Evolutionary conservation across 2,888 invertebrate genomes (phyloP).

Genomic region (Campoletis raptor): DNA sequence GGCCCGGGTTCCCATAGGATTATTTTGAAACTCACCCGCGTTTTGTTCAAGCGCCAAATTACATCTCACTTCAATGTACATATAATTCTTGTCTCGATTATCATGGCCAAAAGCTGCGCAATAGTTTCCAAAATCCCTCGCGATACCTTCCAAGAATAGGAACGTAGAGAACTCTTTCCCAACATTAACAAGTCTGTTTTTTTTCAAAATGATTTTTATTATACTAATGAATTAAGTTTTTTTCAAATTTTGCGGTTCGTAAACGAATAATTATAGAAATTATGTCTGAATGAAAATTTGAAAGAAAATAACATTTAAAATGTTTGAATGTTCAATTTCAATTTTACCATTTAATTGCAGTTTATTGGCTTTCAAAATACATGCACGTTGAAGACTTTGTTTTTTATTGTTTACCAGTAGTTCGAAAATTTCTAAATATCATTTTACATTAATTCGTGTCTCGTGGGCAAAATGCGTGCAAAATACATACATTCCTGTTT

Average conservation of each 20-base stretch:
- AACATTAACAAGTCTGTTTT: background rate
- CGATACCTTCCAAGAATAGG: conserved; percentile 50
- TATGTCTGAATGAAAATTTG: background rate
- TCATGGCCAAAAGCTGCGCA: conserved; percentile 61
- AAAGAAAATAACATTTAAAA: background rate
- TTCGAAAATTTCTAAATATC: background rate
- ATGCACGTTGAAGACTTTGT: too few relatives aligned
- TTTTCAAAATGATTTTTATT: background rate
- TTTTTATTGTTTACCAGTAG: too few relatives aligned
- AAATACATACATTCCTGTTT: background rate
- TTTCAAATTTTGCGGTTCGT: background rate
- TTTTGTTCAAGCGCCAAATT: background rate
- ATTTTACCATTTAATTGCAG: background rate
- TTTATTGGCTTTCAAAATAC: too few relatives aligned
- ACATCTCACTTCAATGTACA: conserved; percentile 68
- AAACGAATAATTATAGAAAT: background rate
- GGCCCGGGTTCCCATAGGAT: conserved; percentile 17
- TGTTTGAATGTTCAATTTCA: background rate
- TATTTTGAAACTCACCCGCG: background rate
- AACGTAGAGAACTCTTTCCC: conserved; percentile 9
- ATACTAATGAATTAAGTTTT: background rate
- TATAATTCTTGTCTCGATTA: conserved; percentile 74
- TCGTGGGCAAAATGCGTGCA: background rate
- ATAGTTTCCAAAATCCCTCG: conserved; percentile 71
- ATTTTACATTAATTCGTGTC: background rate